phyloP scores from a whole-genome alignment of 2,113 vertebrate genomes.

The Microcebus jonahi region DNA sequence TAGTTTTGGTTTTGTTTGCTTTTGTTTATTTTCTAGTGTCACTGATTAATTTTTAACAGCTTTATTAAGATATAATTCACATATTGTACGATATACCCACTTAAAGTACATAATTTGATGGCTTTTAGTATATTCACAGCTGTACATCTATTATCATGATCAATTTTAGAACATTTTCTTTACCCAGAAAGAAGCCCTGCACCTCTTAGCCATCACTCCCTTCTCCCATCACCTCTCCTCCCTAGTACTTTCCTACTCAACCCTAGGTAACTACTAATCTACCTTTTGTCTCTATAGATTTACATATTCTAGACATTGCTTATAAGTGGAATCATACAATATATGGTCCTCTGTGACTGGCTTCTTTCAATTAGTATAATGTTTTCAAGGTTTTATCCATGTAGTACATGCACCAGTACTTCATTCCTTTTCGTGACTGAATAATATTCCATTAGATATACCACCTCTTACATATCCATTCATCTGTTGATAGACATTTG shows the following conservation, averaged over 20 bases:
- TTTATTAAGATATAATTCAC: conserved; percentile 22
- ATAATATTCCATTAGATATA: background rate
- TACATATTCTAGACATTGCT: background rate
- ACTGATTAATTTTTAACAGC: background rate
- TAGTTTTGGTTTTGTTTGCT: background rate
- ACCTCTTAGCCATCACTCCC: background rate
- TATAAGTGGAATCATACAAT: background rate
- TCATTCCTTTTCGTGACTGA: background rate
- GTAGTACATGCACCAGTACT: background rate
- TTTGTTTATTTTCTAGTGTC: background rate
- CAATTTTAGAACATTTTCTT: background rate
- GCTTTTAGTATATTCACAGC: background rate
- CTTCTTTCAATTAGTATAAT: background rate
- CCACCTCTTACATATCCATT: background rate
- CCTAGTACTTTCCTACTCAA: background rate
- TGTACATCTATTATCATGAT: background rate
- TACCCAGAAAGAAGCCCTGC: background rate
- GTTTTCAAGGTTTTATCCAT: background rate
- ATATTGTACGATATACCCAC: background rate
- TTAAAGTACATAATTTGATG: background rate
- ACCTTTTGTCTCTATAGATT: background rate
- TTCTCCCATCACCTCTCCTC: background rate
- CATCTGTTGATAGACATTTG: background rate
- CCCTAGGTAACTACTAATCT: background rate
- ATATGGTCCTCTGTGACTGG: background rate